Evolutionary conservation across 2,888 invertebrate genomes (phyloP).

Genomic region (Ormyrus labotus): DNA sequence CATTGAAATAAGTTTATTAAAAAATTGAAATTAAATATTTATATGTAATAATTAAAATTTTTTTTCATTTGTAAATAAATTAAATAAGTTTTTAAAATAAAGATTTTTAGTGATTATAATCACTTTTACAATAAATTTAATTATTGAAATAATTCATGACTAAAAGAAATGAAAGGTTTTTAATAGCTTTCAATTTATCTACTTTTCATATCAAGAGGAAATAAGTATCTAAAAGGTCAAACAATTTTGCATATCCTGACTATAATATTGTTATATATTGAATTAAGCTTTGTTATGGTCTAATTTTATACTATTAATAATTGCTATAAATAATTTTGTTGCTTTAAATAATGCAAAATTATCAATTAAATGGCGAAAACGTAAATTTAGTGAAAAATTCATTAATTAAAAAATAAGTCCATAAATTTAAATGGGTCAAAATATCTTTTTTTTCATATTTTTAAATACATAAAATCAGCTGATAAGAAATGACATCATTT

Average conservation of each 20-base stretch:
- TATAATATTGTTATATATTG: slow-evolving; percentile 45
- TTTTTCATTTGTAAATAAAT: slow-evolving; percentile 11
- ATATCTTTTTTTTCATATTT: too few species aligned
- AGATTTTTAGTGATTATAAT: not conserved
- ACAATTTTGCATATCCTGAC: slow-evolving; percentile 10
- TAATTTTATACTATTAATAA: not conserved
- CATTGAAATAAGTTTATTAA: slow-evolving; percentile 34
- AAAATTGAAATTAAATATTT: slow-evolving; percentile 30
- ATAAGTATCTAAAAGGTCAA: not conserved
- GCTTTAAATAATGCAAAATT: slow-evolving; percentile 28
- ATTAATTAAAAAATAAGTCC: too few species aligned
- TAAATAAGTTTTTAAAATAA: slow-evolving; percentile 25
- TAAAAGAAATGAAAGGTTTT: not conserved
- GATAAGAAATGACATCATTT: too few species aligned
- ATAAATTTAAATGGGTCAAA: too few species aligned
- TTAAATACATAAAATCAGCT: too few species aligned
- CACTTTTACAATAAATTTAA: not conserved
- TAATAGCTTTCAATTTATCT: not conserved
- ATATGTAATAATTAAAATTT: not conserved
- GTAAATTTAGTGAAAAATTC: not conserved
- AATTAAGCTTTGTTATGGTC: slow-evolving; percentile 33
- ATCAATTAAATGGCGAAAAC: not conserved
- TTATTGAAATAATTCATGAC: slow-evolving; percentile 8
- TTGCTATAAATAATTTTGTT: slow-evolving; percentile 24
- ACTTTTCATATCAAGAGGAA: not conserved